These are phyloP conservation scores for Athene cunicularia DNA, from an alignment of 2,113 vertebrate species.

Conservation along the genomic window DNA sequence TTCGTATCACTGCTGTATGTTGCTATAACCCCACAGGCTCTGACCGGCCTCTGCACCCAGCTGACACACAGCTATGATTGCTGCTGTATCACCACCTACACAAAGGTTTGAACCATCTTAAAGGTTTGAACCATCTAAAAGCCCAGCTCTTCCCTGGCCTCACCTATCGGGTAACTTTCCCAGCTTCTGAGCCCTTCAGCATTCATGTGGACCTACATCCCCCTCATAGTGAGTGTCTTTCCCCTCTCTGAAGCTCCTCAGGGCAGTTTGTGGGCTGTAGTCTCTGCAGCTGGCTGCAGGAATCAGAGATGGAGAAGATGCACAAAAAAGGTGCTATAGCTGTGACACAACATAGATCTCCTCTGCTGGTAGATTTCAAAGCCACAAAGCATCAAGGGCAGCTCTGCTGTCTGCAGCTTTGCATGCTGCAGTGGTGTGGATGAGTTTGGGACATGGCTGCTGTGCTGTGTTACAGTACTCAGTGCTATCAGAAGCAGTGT, in stretches of 20 bases:
- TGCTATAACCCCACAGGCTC: not conserved
- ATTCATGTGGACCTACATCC: not conserved
- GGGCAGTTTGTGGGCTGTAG: not conserved
- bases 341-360: not conserved
- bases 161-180: not conserved
- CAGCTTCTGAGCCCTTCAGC: not conserved
- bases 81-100: not conserved
- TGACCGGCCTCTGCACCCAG: not conserved
- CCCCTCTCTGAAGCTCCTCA: not conserved
- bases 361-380: not conserved
- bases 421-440: not conserved
- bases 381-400: not conserved
- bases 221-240: not conserved
- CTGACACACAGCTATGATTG: not conserved
- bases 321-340: not conserved
- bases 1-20: not conserved
- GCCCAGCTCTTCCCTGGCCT: not conserved
- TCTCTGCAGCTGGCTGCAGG: not conserved
- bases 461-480: not conserved
- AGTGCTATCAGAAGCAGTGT: not conserved
- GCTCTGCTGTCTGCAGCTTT: not conserved
- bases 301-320: not conserved
- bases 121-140: not conserved
- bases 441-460: not conserved
- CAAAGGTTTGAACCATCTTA: not conserved